A percentile compares a stretch with the other conserved stretches of the same genome.
These are phyloP conservation scores for Drosophila picticornis DNA, from an alignment of 2,888 invertebrate species.

Conservation along the genomic window DNA sequence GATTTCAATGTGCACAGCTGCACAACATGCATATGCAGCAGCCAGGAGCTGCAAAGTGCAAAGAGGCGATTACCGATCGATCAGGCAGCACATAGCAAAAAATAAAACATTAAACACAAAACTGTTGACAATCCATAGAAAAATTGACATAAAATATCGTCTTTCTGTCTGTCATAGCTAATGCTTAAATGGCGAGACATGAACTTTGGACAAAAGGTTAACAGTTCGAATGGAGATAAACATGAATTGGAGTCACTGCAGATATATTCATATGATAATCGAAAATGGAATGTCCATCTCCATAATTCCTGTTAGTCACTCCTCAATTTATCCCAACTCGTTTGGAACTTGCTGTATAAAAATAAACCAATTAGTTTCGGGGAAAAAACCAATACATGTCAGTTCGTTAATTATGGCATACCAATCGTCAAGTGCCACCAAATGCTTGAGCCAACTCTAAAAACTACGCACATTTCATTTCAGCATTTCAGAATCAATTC, in stretches of 20 bases:
- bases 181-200: slow-evolving; percentile 50
- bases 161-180: slow-evolving; percentile 47
- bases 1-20: slow-evolving; percentile 80
- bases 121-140: slow-evolving; percentile 70
- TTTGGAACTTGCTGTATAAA: slow-evolving; percentile 10
- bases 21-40: slow-evolving; percentile 52
- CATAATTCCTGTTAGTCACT: neutral
- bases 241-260: neutral
- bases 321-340: slow-evolving; percentile 4
- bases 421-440: slow-evolving; percentile 12
- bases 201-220: slow-evolving; percentile 41
- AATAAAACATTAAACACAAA: slow-evolving; percentile 33
- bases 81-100: slow-evolving; percentile 8
- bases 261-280: neutral
- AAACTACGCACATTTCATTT: slow-evolving; percentile 40
- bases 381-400: slow-evolving; percentile 10
- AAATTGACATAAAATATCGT: slow-evolving; percentile 72
- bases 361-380: slow-evolving; percentile 12
- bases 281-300: neutral
- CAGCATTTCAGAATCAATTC: slow-evolving; percentile 28
- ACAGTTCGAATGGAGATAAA: slow-evolving; percentile 18
- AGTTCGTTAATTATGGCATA: slow-evolving; percentile 36
- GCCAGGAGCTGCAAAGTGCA: neutral
- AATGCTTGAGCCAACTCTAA: slow-evolving; percentile 23
- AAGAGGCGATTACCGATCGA: slow-evolving; percentile 4